These are phyloP conservation scores for Atethmia centrago DNA, from an alignment of 2,888 invertebrate genomes.

Conservation along the genomic window DNA sequence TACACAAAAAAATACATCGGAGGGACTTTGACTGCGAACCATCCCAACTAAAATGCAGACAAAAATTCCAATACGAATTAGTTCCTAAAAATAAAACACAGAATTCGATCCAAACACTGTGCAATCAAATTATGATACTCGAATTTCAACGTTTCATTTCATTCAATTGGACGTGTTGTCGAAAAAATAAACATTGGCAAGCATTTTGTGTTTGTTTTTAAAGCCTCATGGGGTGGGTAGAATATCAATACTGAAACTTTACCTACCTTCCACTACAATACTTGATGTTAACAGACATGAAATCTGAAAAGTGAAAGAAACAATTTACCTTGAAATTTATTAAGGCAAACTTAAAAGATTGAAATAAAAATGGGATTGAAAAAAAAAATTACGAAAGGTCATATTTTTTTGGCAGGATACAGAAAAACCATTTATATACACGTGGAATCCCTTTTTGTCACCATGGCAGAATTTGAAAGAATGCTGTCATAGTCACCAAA, in stretches of 20 bases:
- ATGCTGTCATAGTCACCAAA: background rate
- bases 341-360: background rate
- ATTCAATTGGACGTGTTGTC: constrained; percentile 50
- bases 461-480: background rate
- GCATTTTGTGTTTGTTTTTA: constrained; percentile 32
- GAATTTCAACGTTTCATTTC: constrained; percentile 59
- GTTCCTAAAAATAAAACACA: constrained; percentile 45
- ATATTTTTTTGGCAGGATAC: background rate
- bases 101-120: constrained; percentile 19
- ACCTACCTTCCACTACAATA: background rate
- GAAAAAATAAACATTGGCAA: constrained; percentile 27
- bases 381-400: background rate
- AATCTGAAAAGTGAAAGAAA: background rate
- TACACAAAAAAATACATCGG: constrained; percentile 36
- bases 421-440: background rate
- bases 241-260: background rate
- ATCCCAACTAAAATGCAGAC: constrained; percentile 39
- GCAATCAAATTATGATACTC: constrained; percentile 65
- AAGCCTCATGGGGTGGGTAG: background rate
- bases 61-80: constrained; percentile 53
- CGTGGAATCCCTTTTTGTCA: background rate
- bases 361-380: too few species aligned
- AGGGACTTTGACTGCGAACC: constrained; percentile 38
- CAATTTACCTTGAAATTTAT: background rate
- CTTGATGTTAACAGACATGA: background rate